phyloP scores from a whole-genome alignment of 2,888 invertebrate species.

The Hetaerina titia region DNA sequence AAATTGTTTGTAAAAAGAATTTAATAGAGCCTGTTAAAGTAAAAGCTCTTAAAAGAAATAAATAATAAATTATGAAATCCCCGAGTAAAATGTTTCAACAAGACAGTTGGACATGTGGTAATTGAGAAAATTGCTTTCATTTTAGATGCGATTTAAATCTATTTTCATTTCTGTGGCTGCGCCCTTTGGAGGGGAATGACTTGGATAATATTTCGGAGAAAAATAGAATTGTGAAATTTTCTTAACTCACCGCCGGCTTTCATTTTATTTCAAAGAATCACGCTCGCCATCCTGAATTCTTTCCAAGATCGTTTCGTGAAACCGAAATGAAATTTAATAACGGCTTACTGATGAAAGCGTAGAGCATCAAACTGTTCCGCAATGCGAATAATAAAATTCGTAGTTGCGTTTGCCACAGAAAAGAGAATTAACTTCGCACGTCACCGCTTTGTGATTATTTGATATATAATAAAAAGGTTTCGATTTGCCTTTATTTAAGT shows the following conservation, averaged over 20 bases:
- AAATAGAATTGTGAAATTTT: neutral
- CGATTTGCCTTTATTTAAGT: too few relatives aligned
- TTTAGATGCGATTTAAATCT: neutral
- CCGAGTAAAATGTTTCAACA: too few relatives aligned
- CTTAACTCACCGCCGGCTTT: neutral
- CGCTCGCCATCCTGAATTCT: slow-evolving; percentile 15
- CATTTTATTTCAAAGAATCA: neutral
- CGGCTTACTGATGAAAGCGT: neutral
- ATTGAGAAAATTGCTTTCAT: too few relatives aligned
- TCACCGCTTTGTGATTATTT: too few relatives aligned
- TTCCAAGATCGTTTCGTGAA: slow-evolving; percentile 6
- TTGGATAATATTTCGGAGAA: neutral
- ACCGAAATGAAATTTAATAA: neutral
- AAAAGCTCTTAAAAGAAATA: too few relatives aligned
- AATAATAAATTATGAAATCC: too few relatives aligned
- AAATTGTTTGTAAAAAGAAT: too few relatives aligned
- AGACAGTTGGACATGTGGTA: too few relatives aligned
- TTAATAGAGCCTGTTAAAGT: too few relatives aligned
- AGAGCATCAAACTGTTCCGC: neutral
- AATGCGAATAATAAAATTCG: neutral
- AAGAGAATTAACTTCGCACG: too few relatives aligned
- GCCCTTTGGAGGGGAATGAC: neutral
- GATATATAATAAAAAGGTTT: too few relatives aligned
- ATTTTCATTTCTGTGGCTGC: neutral
- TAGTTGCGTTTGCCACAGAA: too few relatives aligned